A percentile compares a stretch with the other conserved stretches of the same genome.
Evolutionary conservation across 2,797 vertebrate species (phyloP).

Genomic region (Hoplostethus atlanticus): DNA sequence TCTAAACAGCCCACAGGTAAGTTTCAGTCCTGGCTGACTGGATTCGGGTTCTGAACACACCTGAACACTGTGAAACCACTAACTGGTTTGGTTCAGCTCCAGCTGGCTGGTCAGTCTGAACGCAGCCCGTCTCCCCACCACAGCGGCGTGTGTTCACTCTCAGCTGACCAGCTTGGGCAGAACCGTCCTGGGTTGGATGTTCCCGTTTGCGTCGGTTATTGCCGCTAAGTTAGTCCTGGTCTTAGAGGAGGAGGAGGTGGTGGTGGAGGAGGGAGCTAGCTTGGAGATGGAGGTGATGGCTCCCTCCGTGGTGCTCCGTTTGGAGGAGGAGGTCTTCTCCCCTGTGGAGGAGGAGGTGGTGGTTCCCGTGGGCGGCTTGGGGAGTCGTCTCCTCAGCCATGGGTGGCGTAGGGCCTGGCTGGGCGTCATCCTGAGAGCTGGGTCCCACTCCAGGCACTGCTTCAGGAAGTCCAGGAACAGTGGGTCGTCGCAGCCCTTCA

Average conservation of each 20-base stretch:
- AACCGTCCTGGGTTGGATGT: conserved; percentile 98
- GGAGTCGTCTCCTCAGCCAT: conserved; percentile 95
- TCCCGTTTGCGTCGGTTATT: conserved; percentile 98
- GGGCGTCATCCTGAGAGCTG: conserved; percentile 92
- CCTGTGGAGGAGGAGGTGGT: conserved; percentile 36
- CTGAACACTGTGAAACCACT: conserved; percentile 49
- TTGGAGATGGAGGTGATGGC: conserved; percentile 97
- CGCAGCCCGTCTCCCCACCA: conserved; percentile 8
- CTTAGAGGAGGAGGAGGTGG: conserved; percentile 91
- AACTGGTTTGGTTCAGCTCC: conserved; percentile 49
- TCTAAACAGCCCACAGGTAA: conserved; percentile 5
- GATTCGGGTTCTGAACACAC: conserved; percentile 43
- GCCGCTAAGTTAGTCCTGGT: conserved; percentile 97
- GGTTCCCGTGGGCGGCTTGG: conserved; percentile 90
- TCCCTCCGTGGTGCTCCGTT: conserved; percentile 88
- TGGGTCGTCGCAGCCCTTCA: conserved; percentile 97
- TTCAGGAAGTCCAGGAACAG: conserved; percentile 98
- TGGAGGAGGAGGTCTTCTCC: conserved; percentile 89
- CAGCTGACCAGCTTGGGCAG: conserved; percentile 99
- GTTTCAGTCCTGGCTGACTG: background rate
- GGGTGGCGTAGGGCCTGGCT: conserved; percentile 95
- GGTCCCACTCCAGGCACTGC: conserved; percentile 99
- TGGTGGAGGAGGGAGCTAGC: conserved; percentile 90
- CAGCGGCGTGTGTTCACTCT: conserved; percentile 73
- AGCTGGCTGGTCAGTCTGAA: conserved; percentile 23